Base-by-base conservation (phyloP, 2,113 vertebrate species). In the Heterotilapia buettikoferi region DNA sequence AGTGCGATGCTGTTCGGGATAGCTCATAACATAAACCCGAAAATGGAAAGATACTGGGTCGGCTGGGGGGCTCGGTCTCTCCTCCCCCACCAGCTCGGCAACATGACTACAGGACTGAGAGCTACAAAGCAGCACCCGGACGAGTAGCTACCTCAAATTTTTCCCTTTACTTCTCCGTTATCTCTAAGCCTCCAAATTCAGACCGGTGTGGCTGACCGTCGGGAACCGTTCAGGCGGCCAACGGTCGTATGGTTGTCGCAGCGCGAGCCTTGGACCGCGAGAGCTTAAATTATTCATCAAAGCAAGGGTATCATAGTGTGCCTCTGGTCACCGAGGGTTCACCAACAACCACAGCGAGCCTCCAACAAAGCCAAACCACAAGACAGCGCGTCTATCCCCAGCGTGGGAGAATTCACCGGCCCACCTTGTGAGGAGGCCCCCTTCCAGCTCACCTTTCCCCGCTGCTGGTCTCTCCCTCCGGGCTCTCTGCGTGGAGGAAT, bases 91-190 rank as follows among this genome's bases (percentile, higher is more conserved):
- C 91, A 88, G 93, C 94, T 92, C 95, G 76, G 21, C 89, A 94
- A 94, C 97, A 97, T 97, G 97, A 97, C 97, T 94, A 90, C 82
- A 36, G 82, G 33, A 90, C 80, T 78, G 19, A 50, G 24, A 50
- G 43, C 24, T 50, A 54, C 84, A 10, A 56, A 82, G 61, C 87
- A 76, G 80, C 63, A 52, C 80, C 89, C 79, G 71, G 90, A 68
- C 79, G 76, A 88, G 19, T 6, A 21, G 31, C 16, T 16, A 33
- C 18, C 2, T 6, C 26, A 21, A 6, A 16, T 18, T 1, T 24
- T 5, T 36, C 14, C 14, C 3, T 6, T 5, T 3, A 9, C 47
- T 40, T 16, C 9, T 4, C 16, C 26, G 45, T n/a, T 21, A 2
- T 16, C 63, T 31, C n/a, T 7, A 7, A 57, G 18, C 66, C 71